Evolutionary conservation across 2,888 invertebrate species (phyloP).

Genomic region (Gymnocheta viridis): DNA sequence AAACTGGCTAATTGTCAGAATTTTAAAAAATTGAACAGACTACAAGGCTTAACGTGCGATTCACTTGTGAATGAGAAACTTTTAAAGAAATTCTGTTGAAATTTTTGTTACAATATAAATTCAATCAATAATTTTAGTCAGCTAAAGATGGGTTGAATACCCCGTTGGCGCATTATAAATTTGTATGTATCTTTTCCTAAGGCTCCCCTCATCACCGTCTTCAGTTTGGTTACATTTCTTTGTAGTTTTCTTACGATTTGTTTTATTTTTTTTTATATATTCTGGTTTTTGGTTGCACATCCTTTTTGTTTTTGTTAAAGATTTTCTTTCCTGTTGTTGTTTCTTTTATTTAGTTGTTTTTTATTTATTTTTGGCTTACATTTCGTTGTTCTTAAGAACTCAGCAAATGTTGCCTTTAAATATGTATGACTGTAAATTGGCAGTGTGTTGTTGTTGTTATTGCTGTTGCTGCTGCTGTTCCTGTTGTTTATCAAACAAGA

Average conservation of each 20-base stretch:
- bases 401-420: background rate
- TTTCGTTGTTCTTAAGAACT: conserved; percentile 20
- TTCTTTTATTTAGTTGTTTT: conserved; percentile 11
- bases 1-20: too few relatives aligned
- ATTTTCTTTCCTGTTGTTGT: conserved; percentile 9
- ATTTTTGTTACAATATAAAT: background rate
- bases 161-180: background rate
- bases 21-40: too few relatives aligned
- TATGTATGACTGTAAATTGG: conserved; percentile 10
- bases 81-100: too few relatives aligned
- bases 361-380: conserved; percentile 17
- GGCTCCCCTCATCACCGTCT: background rate
- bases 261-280: conserved; percentile 24
- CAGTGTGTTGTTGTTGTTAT: conserved; percentile 10
- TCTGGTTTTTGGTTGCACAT: conserved; percentile 47
- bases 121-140: background rate
- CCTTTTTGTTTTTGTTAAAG: conserved; percentile 20
- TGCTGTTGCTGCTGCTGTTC: conserved; percentile 13
- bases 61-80: too few relatives aligned
- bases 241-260: conserved; percentile 36
- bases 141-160: background rate
- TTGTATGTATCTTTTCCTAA: background rate
- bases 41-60: too few relatives aligned
- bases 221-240: conserved; percentile 22
- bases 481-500: conserved; percentile 50